Conservation (phyloP, 2,888 invertebrate species). For the Automeris io region DNA sequence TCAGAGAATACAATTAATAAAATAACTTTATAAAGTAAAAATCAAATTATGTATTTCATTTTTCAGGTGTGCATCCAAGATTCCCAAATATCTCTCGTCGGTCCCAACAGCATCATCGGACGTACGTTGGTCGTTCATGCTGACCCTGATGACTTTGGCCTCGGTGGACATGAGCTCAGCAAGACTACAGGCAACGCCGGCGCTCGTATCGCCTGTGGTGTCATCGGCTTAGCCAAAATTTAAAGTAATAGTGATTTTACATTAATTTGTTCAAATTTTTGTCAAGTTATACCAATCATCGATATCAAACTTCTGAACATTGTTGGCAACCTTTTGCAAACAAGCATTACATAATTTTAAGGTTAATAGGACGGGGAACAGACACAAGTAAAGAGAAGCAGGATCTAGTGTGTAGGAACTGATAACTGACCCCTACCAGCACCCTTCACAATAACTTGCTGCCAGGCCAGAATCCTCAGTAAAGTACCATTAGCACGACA, state of each 20-base stretch:
- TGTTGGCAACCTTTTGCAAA: too few relatives aligned
- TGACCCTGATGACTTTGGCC: conserved; percentile 95
- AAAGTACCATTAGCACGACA: too few relatives aligned
- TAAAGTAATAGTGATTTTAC: conserved; percentile 13
- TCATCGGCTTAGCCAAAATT: conserved; percentile 83
- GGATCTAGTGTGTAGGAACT: too few relatives aligned
- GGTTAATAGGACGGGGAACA: too few relatives aligned
- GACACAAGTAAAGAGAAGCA: too few relatives aligned
- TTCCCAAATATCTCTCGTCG: conserved; percentile 61
- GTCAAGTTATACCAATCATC: not conserved
- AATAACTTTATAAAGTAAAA: too few relatives aligned
- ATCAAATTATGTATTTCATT: conserved; percentile 1
- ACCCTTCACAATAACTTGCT: too few relatives aligned
- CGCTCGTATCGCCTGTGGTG: conserved; percentile 91
- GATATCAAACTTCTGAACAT: too few relatives aligned
- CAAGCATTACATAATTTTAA: too few relatives aligned
- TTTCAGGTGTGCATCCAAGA: conserved; percentile 62
- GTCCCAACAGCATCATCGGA: conserved; percentile 87
- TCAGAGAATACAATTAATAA: too few relatives aligned
- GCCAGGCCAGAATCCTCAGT: too few relatives aligned
- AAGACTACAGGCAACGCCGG: conserved; percentile 97
- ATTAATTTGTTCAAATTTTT: not conserved
- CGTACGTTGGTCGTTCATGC: conserved; percentile 94
- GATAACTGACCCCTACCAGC: too few relatives aligned
- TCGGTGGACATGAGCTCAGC: conserved; percentile 94